A percentile compares a stretch with the other conserved stretches of the same genome.
Conservation (phyloP, 2,888 invertebrate species). For the Aleiodes leptofemur region DNA sequence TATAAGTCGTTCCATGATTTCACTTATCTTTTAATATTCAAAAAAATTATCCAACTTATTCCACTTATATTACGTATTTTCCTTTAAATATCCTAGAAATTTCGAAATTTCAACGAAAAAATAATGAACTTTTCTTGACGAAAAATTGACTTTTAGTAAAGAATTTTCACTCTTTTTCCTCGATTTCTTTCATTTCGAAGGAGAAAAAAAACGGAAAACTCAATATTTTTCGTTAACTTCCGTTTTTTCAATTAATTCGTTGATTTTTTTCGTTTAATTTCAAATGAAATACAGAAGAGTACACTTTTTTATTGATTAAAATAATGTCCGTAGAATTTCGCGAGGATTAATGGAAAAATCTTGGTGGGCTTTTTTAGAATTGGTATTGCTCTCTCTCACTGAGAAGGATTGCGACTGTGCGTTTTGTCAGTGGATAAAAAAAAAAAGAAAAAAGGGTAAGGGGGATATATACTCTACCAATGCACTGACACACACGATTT, state of each 20-base stretch:
- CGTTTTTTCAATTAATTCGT: too few relatives aligned
- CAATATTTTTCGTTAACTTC: too few relatives aligned
- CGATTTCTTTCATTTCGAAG: too few relatives aligned
- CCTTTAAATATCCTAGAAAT: too few relatives aligned
- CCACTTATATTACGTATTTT: too few relatives aligned
- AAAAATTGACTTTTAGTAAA: too few relatives aligned
- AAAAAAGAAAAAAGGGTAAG: constrained; percentile 50
- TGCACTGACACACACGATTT: constrained; percentile 56
- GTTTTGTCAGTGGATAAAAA: constrained; percentile 45
- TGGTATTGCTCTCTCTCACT: constrained; percentile 56
- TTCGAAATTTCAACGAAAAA: too few relatives aligned
- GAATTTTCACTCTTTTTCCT: too few relatives aligned
- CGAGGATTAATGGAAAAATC: background rate
- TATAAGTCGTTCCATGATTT: constrained; percentile 39
- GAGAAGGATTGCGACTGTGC: constrained; percentile 67
- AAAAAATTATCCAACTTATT: constrained; percentile 9
- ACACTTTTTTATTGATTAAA: constrained; percentile 6
- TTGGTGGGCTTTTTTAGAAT: background rate
- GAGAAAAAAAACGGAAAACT: too few relatives aligned
- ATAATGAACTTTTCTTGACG: too few relatives aligned
- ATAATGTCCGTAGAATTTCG: background rate
- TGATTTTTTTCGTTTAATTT: too few relatives aligned
- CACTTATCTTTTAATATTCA: background rate
- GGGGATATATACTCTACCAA: constrained; percentile 49
- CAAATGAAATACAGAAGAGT: too few relatives aligned